Evolutionary conservation across 2,888 invertebrate genomes (phyloP).

Genomic region (Odontocerum albicorne): DNA sequence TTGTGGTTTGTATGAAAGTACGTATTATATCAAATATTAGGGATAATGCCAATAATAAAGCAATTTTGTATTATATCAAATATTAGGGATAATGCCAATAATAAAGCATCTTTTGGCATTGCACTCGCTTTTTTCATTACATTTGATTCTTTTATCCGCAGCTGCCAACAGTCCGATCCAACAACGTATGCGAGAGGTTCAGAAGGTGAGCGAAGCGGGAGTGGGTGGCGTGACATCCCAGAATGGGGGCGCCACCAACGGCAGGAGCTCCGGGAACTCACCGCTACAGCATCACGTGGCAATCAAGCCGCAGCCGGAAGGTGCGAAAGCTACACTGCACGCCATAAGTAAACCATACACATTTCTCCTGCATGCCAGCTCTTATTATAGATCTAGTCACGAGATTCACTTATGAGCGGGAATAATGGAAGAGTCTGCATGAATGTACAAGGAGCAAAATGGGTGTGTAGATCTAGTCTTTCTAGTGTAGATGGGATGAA

Average conservation of each 20-base stretch:
- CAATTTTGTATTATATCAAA: too few species aligned
- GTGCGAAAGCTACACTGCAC: constrained; percentile 25
- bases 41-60: too few species aligned
- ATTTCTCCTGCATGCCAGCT: background rate
- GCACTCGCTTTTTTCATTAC: too few species aligned
- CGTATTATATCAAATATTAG: too few species aligned
- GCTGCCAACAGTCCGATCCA: constrained; percentile 34
- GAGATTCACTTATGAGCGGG: background rate
- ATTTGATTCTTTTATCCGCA: too few species aligned
- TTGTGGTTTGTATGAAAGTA: too few species aligned
- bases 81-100: too few species aligned
- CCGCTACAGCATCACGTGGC: constrained; percentile 43
- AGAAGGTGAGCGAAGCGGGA: constrained; percentile 25
- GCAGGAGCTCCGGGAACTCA: background rate
- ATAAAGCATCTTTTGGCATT: too few species aligned
- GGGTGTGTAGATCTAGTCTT: too few species aligned
- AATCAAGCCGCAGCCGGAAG: constrained; percentile 36
- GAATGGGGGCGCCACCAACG: background rate
- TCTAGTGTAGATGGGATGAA: too few species aligned
- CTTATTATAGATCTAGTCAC: too few species aligned
- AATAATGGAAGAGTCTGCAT: background rate
- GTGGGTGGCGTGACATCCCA: constrained; percentile 14
- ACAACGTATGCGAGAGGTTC: constrained; percentile 28
- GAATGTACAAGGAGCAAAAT: too few species aligned
- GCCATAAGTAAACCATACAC: constrained; percentile 29